Evolutionary conservation across 92 coral and sea anemone species (phyloP).

Genomic region (Epizoanthus illoricatus): DNA sequence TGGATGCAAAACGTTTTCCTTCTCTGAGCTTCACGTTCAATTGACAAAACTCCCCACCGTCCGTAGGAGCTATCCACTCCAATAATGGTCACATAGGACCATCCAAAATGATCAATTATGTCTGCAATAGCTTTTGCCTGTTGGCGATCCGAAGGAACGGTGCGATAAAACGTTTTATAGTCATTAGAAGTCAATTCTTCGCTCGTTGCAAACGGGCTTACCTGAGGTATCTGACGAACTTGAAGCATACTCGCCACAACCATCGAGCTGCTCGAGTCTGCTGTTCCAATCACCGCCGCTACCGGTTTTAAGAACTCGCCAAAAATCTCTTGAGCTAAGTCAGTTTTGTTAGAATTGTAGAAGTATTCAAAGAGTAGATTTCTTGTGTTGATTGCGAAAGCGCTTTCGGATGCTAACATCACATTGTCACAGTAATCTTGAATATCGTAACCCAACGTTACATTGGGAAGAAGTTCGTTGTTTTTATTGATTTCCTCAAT

Average conservation of each 20-base stretch:
- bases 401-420: constrained; percentile 56
- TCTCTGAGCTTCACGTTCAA: constrained; percentile 71
- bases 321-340: constrained; percentile 4
- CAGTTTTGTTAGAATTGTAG: constrained; percentile 35
- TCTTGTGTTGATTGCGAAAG: constrained; percentile 60
- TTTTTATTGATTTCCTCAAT: constrained; percentile 66
- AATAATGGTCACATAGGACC: constrained; percentile 79
- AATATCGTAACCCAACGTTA: constrained; percentile 73
- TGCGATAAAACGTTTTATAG: constrained; percentile 76
- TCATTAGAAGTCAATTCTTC: constrained; percentile 67
- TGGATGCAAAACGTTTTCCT: constrained; percentile 73
- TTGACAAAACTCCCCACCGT: constrained; percentile 56
- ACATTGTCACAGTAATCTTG: constrained; percentile 66
- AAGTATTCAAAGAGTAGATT: constrained; percentile 37
- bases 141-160: constrained; percentile 80
- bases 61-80: constrained; percentile 85
- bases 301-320: constrained; percentile 54
- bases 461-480: constrained; percentile 58
- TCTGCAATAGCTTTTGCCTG: constrained; percentile 84
- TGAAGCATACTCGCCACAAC: constrained; percentile 78
- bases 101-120: constrained; percentile 70
- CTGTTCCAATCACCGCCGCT: constrained; percentile 62
- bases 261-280: constrained; percentile 71
- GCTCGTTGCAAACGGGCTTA: constrained; percentile 83
- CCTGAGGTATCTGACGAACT: constrained; percentile 65